Base-by-base conservation (phyloP, 2,113 vertebrate species). In the Cacatua alba region DNA sequence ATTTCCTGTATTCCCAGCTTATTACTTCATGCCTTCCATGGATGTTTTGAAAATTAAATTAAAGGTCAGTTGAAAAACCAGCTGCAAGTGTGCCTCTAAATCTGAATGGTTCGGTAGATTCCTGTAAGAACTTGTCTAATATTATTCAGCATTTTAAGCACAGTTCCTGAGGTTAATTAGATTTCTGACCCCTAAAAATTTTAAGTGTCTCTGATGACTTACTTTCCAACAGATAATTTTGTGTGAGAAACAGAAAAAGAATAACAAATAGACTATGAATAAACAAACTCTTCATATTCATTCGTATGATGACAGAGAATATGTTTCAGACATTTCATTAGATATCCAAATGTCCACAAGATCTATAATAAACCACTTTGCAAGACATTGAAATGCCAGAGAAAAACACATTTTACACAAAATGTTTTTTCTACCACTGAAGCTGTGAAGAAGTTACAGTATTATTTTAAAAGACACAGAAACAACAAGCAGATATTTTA, bases 241-340 rank as follows among this genome's bases (percentile, higher is more conserved):
- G 91, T 93, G 92, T 92, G 88, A 94, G 97, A 94, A 94, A 91
- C 90, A 93, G 94, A 96, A 97, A 95, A 97, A 97, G 86, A 95
- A 96, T 97, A 98, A 97, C 97, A 98, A 98, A 98, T 57, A 97
- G 97, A 92, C 60, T 86, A 71, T 31, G 90, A 95, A 97, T 97
- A 98, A 96, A 96, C 90, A 97, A 93, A 91, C 88, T 92, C 84
- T 95, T 96, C 94, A 41, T 90, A 92, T 77, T 94, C 80, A 86
- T 97, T 93, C 97, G 82, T 87, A 94, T 23, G 90, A 88, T 97
- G 65, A 67, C 76, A 74, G 88, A 97, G 96, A 97, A 95, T 97
- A 92, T 94, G 95, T 94, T 97, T 97, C 95, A 97, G 97, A 97
- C 97, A 97, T 97, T 98, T 98, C 98, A 98, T 98, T 98, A 98